Conservation (phyloP, 1,140 invertebrate species). For the Lasioglossum baleicum region DNA sequence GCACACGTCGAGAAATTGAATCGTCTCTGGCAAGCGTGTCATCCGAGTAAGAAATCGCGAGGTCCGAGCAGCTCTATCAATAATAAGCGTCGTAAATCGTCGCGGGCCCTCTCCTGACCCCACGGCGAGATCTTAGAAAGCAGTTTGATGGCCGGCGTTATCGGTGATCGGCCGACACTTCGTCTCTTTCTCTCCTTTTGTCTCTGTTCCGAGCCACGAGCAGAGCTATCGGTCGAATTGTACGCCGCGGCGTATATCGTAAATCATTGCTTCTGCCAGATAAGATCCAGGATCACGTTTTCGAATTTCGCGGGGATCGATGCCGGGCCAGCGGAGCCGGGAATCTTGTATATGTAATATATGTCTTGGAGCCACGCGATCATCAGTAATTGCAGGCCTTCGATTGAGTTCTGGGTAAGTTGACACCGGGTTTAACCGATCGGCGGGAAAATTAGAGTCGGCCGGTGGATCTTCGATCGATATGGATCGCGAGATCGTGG, state of each 20-base stretch:
- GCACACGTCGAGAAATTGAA: too few species aligned
- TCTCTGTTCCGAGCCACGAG: not conserved
- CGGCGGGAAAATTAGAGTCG: not conserved
- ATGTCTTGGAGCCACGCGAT: conserved; percentile 2
- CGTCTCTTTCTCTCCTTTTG: conserved; percentile 21
- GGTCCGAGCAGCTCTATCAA: conserved; percentile 40
- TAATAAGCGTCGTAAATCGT: conserved; percentile 55
- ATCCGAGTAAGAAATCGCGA: not conserved
- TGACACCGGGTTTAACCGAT: not conserved
- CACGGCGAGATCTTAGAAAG: conserved; percentile 47
- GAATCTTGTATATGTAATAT: not conserved
- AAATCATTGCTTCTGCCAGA: conserved; percentile 53
- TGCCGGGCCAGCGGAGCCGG: not conserved
- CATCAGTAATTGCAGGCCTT: conserved; percentile 41
- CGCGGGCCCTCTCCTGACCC: conserved; percentile 40
- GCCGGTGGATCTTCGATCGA: not conserved
- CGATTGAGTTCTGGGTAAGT: conserved; percentile 17
- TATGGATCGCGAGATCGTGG: not conserved
- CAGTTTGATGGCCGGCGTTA: conserved; percentile 55
- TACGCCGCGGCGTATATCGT: conserved; percentile 48
- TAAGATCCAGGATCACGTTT: conserved; percentile 62
- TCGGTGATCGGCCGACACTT: conserved; percentile 53
- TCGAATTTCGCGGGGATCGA: conserved; percentile 49
- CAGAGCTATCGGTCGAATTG: conserved; percentile 47
- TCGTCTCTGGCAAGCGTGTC: too few species aligned